Base-by-base conservation (phyloP, 1,140 invertebrate genomes). In the Fragariocoptes setiger region DNA sequence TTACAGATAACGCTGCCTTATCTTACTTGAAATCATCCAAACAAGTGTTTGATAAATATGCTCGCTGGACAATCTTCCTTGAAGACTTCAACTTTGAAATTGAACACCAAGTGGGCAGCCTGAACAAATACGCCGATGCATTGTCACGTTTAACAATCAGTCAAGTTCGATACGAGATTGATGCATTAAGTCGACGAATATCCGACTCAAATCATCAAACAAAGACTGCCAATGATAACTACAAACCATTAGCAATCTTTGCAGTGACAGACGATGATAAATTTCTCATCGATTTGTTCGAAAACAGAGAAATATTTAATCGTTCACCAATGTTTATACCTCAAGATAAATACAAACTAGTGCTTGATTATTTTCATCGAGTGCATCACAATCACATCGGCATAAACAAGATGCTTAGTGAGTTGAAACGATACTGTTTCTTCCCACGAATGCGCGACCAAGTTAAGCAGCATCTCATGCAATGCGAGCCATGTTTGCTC, bases 11-110 rank as follows among this genome's bases (percentile, higher is more conserved):
- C 36, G n/a, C 21, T 2, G 35, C 44, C 8, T 42, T 47, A n/a
- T 8, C 25, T 19, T n/a, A 43, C 35, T 31, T 35, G n/a, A 46
- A 42, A n/a, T 39, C 43, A 13, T 1, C 0, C 8, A 47, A 45
- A 21, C 37, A 25, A 36, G 38, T 43, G 4, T 13, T 43, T 2
- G 4, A 21, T 3, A 31, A 17, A 19, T 19, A 41, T 15, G 42
- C 35, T n/a, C 18, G 42, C 16, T 47, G 44, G 46, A 21, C 38
- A 13, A 8, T 46, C 13, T 31, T 36, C 0, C 21, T 42, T 12
- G 22, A 44, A 37, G 41, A 45, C 3, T 42, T 40, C 17, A 38
- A 47, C 19, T 45, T 43, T 37, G 31, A 38, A 31, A 38, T 47
- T 14, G 15, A 25, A 3, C 44, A 47, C 22, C 12, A 39, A 2